phyloP scores from a whole-genome alignment of 2,113 vertebrate species.

The Terrapene triunguis region DNA sequence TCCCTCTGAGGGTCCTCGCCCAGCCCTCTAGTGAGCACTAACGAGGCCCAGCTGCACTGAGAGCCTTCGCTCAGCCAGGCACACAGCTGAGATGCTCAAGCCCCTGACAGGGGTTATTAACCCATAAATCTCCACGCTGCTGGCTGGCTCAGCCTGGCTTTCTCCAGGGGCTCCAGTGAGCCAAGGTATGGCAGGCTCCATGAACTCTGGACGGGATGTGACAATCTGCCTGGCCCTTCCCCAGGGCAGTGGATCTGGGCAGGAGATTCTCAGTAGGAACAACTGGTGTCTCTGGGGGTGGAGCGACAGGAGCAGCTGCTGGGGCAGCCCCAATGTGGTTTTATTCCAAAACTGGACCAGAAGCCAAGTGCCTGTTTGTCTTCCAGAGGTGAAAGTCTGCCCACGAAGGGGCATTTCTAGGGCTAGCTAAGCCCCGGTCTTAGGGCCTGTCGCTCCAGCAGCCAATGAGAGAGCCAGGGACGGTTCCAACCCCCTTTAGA shows the following conservation, averaged over 20 bases:
- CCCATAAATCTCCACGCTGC: not conserved
- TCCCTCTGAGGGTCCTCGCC: not conserved
- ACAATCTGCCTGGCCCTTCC: not conserved
- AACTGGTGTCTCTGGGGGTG: not conserved
- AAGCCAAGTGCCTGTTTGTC: not conserved
- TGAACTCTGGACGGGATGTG: not conserved
- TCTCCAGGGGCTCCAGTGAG: too few species aligned
- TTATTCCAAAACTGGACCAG: not conserved
- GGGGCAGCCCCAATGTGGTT: not conserved
- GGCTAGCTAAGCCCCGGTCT: not conserved
- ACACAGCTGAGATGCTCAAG: not conserved
- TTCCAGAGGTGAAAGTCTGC: not conserved
- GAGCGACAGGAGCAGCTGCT: not conserved
- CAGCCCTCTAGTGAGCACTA: not conserved
- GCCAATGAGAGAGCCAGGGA: not conserved
- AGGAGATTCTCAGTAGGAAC: not conserved
- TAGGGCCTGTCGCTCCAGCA: not conserved
- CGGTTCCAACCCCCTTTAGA: not conserved
- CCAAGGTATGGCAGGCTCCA: not conserved
- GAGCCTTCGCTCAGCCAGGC: not conserved
- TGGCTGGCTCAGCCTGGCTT: not conserved
- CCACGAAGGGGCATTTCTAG: not conserved
- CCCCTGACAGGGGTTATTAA: not conserved
- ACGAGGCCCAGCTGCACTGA: not conserved
- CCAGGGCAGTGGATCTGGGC: not conserved